These are phyloP conservation scores for Sycophaga agraensis DNA, from an alignment of 1,140 invertebrate species.

Conservation along the genomic window DNA sequence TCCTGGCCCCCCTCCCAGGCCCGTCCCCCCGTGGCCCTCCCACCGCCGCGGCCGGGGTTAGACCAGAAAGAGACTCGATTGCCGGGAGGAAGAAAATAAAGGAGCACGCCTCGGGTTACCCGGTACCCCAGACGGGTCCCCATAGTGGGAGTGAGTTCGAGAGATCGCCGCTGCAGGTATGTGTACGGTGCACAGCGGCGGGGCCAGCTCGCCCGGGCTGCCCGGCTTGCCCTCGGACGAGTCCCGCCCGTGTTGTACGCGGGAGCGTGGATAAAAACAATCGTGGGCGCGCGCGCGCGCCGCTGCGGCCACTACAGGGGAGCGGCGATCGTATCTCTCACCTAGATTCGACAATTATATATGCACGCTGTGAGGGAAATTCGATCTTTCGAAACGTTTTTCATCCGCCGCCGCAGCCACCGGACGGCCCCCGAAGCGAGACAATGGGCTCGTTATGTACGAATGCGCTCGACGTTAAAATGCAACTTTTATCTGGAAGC, in stretches of 20 bases:
- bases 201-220: no score
- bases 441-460: conserved; percentile 17
- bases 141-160: neutral
- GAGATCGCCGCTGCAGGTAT: neutral
- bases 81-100: neutral
- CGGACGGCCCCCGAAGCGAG: neutral
- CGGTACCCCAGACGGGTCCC: neutral
- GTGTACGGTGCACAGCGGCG: neutral
- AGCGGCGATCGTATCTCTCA: conserved; percentile 15
- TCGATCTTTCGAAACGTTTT: conserved; percentile 24
- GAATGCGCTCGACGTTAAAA: neutral
- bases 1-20: no score
- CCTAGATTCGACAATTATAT: conserved; percentile 20
- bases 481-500: conserved; percentile 10
- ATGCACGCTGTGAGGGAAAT: conserved; percentile 20
- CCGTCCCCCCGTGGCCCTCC: neutral
- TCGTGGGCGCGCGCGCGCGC: neutral
- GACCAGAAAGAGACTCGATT: conserved; percentile 6
- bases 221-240: no score
- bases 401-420: conserved; percentile 1
- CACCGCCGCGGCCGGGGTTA: neutral
- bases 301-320: neutral
- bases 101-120: conserved; percentile 1
- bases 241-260: no score
- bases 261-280: neutral